Evolutionary conservation across 2,888 invertebrate genomes (phyloP).

Genomic region (Eueremaeus valkanovi): DNA sequence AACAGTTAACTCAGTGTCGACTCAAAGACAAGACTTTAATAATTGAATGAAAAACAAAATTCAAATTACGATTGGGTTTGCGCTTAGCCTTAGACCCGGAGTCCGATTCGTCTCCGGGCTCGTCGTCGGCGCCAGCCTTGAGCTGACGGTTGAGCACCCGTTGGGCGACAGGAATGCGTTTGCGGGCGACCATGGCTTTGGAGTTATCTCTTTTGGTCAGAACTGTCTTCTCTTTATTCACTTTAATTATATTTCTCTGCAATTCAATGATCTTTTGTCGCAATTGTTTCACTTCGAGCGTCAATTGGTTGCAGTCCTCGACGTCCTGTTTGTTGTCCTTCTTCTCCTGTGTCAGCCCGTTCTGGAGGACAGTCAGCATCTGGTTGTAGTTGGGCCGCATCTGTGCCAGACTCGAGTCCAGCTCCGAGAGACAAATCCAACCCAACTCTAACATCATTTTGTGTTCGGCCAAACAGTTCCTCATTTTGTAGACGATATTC

Average conservation of each 20-base stretch:
- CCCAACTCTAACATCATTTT: constrained; percentile 35
- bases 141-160: background rate
- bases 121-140: no score
- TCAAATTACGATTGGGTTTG: no score
- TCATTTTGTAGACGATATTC: constrained; percentile 34
- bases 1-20: no score
- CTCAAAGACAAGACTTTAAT: no score
- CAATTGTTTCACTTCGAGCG: constrained; percentile 30
- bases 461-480: constrained; percentile 28
- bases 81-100: no score
- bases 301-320: constrained; percentile 1
- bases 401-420: background rate
- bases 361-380: constrained; percentile 26
- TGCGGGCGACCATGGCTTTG: background rate
- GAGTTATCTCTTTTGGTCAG: background rate
- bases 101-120: no score
- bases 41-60: no score
- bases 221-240: constrained; percentile 5
- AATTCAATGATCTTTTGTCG: constrained; percentile 33
- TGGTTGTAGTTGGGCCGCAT: background rate
- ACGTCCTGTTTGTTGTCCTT: constrained; percentile 22
- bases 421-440: constrained; percentile 28
- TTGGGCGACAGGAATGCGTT: background rate
- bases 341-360: background rate
- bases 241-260: constrained; percentile 12